phyloP scores from a whole-genome alignment of 2,113 vertebrate genomes.

The Mirza zaza region DNA sequence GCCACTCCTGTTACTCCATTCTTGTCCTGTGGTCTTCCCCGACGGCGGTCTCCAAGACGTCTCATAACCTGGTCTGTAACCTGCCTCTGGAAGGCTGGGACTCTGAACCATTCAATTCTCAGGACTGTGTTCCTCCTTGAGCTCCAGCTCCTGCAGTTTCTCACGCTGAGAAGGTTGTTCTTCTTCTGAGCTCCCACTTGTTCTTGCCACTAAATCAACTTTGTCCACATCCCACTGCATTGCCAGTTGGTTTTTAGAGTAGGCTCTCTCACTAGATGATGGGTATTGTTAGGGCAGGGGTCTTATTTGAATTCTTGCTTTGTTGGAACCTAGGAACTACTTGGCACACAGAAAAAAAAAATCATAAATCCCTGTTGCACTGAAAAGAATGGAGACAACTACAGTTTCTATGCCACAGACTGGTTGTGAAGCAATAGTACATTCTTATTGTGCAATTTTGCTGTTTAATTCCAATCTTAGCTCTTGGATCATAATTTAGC shows the following conservation, averaged over 20 bases:
- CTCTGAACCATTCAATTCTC: neutral
- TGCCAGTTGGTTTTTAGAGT: neutral
- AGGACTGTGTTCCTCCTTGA: neutral
- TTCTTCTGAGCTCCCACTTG: neutral
- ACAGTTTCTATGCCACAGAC: neutral
- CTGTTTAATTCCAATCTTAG: neutral
- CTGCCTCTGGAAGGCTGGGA: neutral
- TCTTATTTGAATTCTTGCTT: neutral
- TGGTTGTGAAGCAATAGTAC: neutral
- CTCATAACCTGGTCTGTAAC: neutral
- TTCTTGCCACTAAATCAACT: neutral
- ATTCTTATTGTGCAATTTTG: neutral
- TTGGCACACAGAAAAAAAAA: neutral
- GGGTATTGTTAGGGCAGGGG: accelerated
- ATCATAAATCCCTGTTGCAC: neutral
- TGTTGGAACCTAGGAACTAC: neutral
- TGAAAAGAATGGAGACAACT: neutral
- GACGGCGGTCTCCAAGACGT: neutral
- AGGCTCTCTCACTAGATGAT: neutral
- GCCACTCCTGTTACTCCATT: neutral
- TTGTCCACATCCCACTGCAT: neutral
- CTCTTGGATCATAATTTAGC: neutral
- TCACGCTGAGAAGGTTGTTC: neutral
- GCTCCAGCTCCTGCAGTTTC: neutral
- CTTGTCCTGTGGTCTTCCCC: neutral